Percentiles rank a stretch among this genome's conserved stretches.
phyloP scores from a whole-genome alignment of 2,797 vertebrate genomes.

The Tiaroga cobitis region DNA sequence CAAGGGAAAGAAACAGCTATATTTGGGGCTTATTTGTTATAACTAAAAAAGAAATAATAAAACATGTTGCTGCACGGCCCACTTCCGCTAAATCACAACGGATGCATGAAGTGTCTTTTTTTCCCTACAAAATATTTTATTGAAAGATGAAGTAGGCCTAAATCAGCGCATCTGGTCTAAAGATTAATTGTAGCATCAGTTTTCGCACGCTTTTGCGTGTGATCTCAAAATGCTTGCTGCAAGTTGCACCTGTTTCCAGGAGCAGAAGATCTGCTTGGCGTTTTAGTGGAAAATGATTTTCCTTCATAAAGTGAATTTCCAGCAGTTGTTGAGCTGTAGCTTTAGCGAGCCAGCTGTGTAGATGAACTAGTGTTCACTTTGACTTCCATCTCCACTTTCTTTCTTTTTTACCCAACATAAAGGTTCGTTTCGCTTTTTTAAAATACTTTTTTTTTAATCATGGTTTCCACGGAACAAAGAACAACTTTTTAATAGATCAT shows the following conservation, averaged over 20 bases:
- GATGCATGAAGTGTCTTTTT: neutral
- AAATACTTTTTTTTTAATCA: neutral
- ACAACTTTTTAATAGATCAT: neutral
- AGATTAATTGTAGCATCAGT: neutral
- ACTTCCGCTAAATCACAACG: neutral
- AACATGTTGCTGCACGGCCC: neutral
- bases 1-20: neutral
- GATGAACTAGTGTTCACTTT: slow-evolving; percentile 17
- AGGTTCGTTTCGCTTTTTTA: neutral
- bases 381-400: neutral
- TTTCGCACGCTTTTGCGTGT: neutral
- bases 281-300: slow-evolving; percentile 30
- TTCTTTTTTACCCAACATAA: neutral
- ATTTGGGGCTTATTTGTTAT: neutral
- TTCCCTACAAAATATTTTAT: neutral
- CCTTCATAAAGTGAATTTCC: slow-evolving; percentile 18
- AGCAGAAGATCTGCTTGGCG: slow-evolving; percentile 71
- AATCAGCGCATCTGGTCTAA: neutral
- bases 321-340: slow-evolving; percentile 8
- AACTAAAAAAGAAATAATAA: neutral
- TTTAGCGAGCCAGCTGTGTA: slow-evolving; percentile 4
- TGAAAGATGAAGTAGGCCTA: slow-evolving; percentile 2
- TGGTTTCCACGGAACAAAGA: neutral
- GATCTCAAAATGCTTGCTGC: neutral
- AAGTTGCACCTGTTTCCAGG: slow-evolving; percentile 41